A percentile compares a stretch with the other conserved stretches of the same genome.
Evolutionary conservation across 2,888 invertebrate genomes (phyloP).

Genomic region (Theretra japonica): DNA sequence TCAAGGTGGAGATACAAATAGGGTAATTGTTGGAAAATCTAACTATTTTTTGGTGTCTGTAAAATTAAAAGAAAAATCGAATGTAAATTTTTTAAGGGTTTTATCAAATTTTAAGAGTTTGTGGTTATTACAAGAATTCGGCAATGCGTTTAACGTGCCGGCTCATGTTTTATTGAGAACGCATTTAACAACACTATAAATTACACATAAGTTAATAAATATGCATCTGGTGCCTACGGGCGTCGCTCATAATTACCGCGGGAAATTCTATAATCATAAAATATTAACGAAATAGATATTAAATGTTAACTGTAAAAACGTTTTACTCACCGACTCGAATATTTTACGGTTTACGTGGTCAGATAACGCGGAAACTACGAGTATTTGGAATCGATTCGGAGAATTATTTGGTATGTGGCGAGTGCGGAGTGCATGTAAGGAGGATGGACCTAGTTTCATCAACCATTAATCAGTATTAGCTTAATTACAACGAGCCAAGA

Average conservation of each 20-base stretch:
- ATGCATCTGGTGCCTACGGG: conserved; percentile 7
- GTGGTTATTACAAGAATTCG: background rate
- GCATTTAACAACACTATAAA: background rate
- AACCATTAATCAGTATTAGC: no score
- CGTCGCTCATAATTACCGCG: conserved; percentile 49
- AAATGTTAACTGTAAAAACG: conserved; percentile 1
- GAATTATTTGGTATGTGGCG: background rate
- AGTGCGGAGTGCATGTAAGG: no score
- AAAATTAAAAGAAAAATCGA: no score
- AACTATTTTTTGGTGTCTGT: no score
- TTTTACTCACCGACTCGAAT: background rate
- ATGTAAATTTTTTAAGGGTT: no score
- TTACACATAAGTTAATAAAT: conserved; percentile 12
- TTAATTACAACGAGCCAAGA: no score
- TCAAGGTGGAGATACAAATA: no score
- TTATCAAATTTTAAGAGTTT: no score
- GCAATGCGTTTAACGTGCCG: background rate
- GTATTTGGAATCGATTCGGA: background rate
- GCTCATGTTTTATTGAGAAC: conserved; percentile 5
- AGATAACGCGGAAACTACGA: background rate
- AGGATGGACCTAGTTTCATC: no score
- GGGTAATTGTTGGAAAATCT: no score
- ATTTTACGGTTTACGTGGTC: conserved; percentile 2
- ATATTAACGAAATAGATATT: background rate
- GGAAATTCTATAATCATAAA: conserved; percentile 40